Base-by-base conservation (phyloP, 2,113 vertebrate genomes). In the Centropristis striata region DNA sequence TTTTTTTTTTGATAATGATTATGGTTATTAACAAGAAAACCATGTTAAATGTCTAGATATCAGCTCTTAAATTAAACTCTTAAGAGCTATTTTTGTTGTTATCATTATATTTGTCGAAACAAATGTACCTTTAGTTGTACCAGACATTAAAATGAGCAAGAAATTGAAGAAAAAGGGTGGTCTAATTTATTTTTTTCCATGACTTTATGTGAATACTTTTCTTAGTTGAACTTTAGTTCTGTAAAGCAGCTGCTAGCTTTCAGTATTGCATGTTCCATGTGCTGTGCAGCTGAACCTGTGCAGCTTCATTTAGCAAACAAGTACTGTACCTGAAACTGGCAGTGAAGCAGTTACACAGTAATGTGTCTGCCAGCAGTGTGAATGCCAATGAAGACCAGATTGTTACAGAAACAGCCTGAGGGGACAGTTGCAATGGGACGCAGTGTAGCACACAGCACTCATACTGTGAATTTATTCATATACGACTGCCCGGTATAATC, bases 361-460 rank as follows among this genome's bases (percentile, higher is more conserved):
- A 14, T 61, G 66, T 61, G 41, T 25, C 71, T 61, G 54, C 65
- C 66, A 67, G 51, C 11, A 15, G 60, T 55, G 53, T 49, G 75
- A 71, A 84, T 77, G 78, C 63, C 67, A 87, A 59, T 74, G 50
- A 84, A 53, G 63, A 66, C 55, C 50, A 57, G 51, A 69, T 49
- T 71, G 70, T 83, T 60, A 63, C 49, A 75, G 50, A 73, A 58
- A 13, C 47, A 51, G 60, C 78, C 75, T 25, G 41, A 51, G 71
- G 63, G 70, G 78, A 63, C 11, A 36, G 53, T 32, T 70, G 54
- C 66, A 57, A 53, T 41, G 47, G 71, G 49, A 65, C 66, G 76
- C 58, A 23, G 63, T 49, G 13, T 13, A 46, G 55, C 66, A 81
- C 41, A 55, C 32, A 46, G 44, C 12, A 16, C 54, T 36, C 47